Evolutionary conservation across 1,140 invertebrate species (phyloP), one percentile per base, ranked within the genome.

Genomic region (Apis florea): DNA sequence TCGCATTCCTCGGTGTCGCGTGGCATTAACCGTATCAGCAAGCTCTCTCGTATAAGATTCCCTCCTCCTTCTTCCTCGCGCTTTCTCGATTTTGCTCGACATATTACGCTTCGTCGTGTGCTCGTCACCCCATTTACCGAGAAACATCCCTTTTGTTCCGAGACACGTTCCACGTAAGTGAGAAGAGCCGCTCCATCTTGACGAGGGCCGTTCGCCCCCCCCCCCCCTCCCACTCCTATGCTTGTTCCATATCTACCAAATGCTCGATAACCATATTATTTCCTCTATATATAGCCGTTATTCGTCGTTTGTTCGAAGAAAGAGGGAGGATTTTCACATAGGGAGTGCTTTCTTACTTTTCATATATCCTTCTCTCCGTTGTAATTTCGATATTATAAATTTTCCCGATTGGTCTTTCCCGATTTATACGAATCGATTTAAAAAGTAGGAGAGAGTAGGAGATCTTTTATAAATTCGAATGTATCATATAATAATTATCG

Each of bases 1-100:
- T 87, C 70, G 70, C 61, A 86, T 88, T 87, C 67, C 71, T 67
- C 17, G 47, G 51, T 72, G 78, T 87, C 66, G 79, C 53, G n/a
- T 59, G 64, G 21, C 54, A 78, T 79, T 79, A 81, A 79, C 66
- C 61, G 63, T 75, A 81, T 76, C 63, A 76, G 75, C 69, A 40
- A 71, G 72, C 54, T 61, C 70, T 24, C 77, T 54, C 71, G 66
- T 71, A 47, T 72, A 75, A 72, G 82, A 11, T n/a, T 66, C 68
- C 56, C 81, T 49, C 19, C 15, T 53, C 51, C 15, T 53, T n/a
- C 64, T 21, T 21, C n/a, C 58, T 21, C 10, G 5, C 61, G 51
- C 67, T 51, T 26, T 31, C 77, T 49, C 54, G 75, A 71, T 64
- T 82, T 80, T 86, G 58, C 68, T 31, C 79, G 59, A 56, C 67